phyloP scores from a whole-genome alignment of 2,113 vertebrate species.

The Cyphomyrus plagiostoma region DNA sequence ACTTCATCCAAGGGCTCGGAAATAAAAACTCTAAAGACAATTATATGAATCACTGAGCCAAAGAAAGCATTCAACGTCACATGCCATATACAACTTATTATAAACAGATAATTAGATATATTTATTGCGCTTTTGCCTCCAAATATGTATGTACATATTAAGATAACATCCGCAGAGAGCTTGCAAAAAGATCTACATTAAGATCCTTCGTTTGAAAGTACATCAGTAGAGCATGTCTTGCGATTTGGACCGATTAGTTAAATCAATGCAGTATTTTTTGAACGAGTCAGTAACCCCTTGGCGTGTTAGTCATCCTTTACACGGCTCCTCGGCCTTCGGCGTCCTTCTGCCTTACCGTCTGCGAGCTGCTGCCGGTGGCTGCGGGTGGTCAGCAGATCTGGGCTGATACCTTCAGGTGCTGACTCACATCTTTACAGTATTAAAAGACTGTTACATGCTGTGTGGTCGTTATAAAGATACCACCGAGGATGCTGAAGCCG shows the following conservation, averaged over 20 bases:
- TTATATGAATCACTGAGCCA: neutral
- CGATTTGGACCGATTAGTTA: neutral
- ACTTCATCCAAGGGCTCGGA: neutral
- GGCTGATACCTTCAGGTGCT: neutral
- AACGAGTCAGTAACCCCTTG: neutral
- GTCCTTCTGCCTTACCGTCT: neutral
- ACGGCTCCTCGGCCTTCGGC: neutral
- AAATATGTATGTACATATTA: neutral
- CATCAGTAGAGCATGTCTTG: neutral
- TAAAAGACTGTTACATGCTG: neutral
- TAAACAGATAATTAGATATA: neutral
- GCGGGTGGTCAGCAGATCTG: neutral
- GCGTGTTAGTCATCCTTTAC: neutral
- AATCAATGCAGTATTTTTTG: neutral
- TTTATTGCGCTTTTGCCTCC: neutral
- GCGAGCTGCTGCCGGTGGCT: neutral
- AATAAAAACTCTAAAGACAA: neutral
- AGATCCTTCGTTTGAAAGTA: neutral
- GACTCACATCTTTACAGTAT: neutral
- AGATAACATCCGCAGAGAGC: neutral
- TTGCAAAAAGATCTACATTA: neutral
- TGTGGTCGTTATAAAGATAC: neutral
- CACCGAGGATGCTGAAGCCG: neutral
- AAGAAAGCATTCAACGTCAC: neutral
- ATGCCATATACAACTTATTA: neutral